Evolutionary conservation across 2,888 invertebrate genomes (phyloP).

Genomic region (Aproaerema taeniolella): DNA sequence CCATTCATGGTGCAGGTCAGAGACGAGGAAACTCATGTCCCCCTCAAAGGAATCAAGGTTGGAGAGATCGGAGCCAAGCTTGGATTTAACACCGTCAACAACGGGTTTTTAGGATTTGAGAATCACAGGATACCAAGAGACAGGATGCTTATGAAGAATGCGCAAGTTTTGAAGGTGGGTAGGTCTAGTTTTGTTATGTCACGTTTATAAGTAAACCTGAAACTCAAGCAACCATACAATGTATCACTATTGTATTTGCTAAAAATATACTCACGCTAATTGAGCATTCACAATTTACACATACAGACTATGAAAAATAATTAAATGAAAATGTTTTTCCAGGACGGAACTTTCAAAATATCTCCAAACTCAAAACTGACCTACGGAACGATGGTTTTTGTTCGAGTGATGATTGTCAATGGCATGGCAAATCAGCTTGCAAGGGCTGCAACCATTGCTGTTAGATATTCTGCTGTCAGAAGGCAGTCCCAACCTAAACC

Average conservation of each 20-base stretch:
- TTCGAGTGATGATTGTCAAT: conserved; percentile 87
- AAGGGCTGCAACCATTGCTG: conserved; percentile 90
- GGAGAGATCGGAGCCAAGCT: conserved; percentile 97
- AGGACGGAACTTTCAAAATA: conserved; percentile 90
- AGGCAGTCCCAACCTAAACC: conserved; percentile 90
- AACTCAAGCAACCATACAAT: too few relatives aligned
- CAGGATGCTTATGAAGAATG: conserved; percentile 95
- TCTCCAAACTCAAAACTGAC: conserved; percentile 87
- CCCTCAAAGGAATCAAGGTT: conserved; percentile 90
- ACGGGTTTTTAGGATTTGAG: conserved; percentile 93
- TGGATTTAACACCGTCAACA: conserved; percentile 92
- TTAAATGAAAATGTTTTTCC: too few relatives aligned
- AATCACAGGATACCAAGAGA: conserved; percentile 90
- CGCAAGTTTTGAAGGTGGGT: conserved; percentile 82
- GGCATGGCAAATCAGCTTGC: conserved; percentile 83
- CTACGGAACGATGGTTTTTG: conserved; percentile 95
- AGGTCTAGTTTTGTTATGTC: too few relatives aligned
- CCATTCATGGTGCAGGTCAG: conserved; percentile 94
- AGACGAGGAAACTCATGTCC: conserved; percentile 91
- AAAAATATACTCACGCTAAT: too few relatives aligned
- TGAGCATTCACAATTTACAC: too few relatives aligned
- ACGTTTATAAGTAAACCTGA: too few relatives aligned
- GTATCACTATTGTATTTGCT: too few relatives aligned
- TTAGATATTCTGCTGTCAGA: conserved; percentile 92
- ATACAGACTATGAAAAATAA: too few relatives aligned